These are phyloP conservation scores for Leucophora obtusa DNA, from an alignment of 2,888 invertebrate genomes.

Conservation along the genomic window DNA sequence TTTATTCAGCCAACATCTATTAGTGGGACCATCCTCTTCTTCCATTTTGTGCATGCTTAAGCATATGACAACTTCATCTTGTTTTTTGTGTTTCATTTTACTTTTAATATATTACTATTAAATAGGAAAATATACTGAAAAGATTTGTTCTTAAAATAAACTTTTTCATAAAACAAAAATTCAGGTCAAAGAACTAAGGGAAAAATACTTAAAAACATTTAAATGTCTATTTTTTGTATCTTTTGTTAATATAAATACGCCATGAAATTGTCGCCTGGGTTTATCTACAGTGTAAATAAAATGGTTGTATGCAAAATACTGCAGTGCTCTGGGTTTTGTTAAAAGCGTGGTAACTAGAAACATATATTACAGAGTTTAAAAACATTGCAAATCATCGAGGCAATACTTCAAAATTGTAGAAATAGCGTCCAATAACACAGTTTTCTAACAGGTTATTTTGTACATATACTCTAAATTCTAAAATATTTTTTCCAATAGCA, in stretches of 20 bases:
- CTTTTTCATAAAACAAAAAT: conserved; percentile 15
- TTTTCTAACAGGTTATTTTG: too few relatives aligned
- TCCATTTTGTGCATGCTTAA: conserved; percentile 35
- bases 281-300: neutral
- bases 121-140: neutral
- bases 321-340: neutral
- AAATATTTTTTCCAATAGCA: too few relatives aligned
- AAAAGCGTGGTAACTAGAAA: too few relatives aligned
- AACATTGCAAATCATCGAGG: too few relatives aligned
- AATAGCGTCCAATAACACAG: too few relatives aligned
- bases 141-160: conserved; percentile 43
- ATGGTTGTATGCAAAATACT: neutral
- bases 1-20: neutral
- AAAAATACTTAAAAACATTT: conserved; percentile 28
- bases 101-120: conserved; percentile 2
- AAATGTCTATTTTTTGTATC: neutral
- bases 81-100: neutral
- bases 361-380: too few relatives aligned
- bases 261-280: neutral
- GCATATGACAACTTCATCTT: conserved; percentile 42
- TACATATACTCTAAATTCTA: too few relatives aligned
- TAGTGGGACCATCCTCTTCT: conserved; percentile 14
- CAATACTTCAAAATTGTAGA: too few relatives aligned
- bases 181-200: conserved; percentile 46
- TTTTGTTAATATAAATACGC: neutral